Evolutionary conservation across 2,888 invertebrate genomes (phyloP), one percentile per base, ranked within the genome.

Genomic region (Biston betularia): DNA sequence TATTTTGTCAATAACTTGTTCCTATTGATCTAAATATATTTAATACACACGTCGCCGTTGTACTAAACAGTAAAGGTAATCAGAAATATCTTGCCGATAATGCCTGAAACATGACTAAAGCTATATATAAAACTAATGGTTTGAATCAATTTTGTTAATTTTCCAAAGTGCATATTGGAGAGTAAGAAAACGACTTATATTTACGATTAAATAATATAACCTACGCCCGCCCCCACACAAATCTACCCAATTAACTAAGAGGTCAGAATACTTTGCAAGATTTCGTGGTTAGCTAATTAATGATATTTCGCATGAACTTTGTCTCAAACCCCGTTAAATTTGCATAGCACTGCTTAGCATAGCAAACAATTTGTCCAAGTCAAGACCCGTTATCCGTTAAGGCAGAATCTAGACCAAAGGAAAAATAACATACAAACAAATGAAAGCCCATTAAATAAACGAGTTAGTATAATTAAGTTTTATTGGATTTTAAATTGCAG

Each of bases 401-500:
- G 40, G 0, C 3, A 9, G 15, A 38, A 66, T 62, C 57, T 62
- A 34, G 62, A 53, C 8, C 62, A 62, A 57, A 53, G 46, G 34
- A 33, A 52, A 66, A 61, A 61, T 40, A 52, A 33, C 54, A 61
- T 14, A 12, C 40, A 42, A 53, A 56, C 60, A 65, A 65, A 59
- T 54, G 64, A 35, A 60, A 11, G 35, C 53, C 40, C 57, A 64
- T 63, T 38, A 53, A 64, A 44, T 40, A 56, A 52, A 64, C 44
- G 54, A 52, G 55, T 53, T 52, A 54, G 46, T 46, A 63, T 53
- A 40, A 54, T 46, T 24, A 60, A 58, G 45, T 49, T 57, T 50
- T 45, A 62, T 50, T 12, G 40, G 58, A 58, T 46, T 68, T 24
- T 45, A 60, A 50, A 63, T 62, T 60, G 61, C 68, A 45, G 54